These are phyloP conservation scores for Redunca redunca DNA, from an alignment of 2,113 vertebrate species.

Conservation along the genomic window DNA sequence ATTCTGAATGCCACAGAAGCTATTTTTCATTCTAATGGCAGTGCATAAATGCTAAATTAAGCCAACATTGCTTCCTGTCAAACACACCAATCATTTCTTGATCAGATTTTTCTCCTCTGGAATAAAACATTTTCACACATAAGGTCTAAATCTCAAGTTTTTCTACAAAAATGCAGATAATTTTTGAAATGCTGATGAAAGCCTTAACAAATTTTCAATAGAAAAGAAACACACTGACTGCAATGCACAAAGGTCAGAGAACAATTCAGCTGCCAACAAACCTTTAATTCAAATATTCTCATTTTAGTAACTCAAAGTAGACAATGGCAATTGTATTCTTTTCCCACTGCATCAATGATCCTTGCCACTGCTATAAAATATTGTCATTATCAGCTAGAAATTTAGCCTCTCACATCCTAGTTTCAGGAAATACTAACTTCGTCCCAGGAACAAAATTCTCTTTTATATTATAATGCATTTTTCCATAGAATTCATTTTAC, in stretches of 20 bases:
- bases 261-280: neutral
- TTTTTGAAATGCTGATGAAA: neutral
- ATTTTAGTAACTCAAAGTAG: neutral
- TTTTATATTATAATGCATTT: neutral
- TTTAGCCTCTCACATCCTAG: neutral
- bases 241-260: neutral
- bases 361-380: neutral
- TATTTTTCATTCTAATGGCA: neutral
- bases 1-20: neutral
- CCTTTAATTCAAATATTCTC: neutral
- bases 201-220: neutral
- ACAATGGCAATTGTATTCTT: neutral
- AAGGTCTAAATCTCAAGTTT: neutral
- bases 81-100: neutral
- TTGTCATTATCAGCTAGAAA: neutral
- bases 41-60: neutral
- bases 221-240: neutral
- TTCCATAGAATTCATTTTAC: neutral
- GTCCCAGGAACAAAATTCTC: neutral
- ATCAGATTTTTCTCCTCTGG: neutral
- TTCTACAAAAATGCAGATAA: neutral
- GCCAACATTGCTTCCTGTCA: neutral
- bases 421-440: neutral
- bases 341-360: neutral
- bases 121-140: neutral